Percentiles rank a stretch among this genome's conserved stretches.
phyloP scores from a whole-genome alignment of 1,140 invertebrate genomes.

The Diorhabda carinulata region DNA sequence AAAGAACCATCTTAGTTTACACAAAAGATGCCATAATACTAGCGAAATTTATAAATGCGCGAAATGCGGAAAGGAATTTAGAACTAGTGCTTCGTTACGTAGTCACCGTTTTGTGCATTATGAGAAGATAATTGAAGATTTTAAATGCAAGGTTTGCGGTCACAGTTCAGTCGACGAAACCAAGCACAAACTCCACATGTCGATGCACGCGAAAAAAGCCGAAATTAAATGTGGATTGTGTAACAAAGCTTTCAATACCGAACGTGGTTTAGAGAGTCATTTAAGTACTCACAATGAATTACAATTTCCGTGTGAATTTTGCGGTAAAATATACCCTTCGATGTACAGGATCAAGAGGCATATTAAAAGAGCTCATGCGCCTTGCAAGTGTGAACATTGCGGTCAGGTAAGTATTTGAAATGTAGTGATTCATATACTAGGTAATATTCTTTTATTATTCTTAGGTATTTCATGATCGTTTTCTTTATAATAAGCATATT shows the following conservation, averaged over 20 bases:
- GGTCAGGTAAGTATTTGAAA: slow-evolving; percentile 32
- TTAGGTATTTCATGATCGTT: slow-evolving; percentile 28
- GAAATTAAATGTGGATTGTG: slow-evolving; percentile 34
- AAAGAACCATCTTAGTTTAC: slow-evolving; percentile 52
- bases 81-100: slow-evolving; percentile 30
- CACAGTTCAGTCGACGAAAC: slow-evolving; percentile 24
- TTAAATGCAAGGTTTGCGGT: slow-evolving; percentile 34
- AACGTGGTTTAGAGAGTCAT: slow-evolving; percentile 30
- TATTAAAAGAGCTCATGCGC: slow-evolving; percentile 34
- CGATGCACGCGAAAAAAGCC: slow-evolving; percentile 25
- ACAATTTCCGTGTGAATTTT: slow-evolving; percentile 39
- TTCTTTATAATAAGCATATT: slow-evolving; percentile 27
- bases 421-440: slow-evolving; percentile 20
- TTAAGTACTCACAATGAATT: slow-evolving; percentile 33
- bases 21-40: slow-evolving; percentile 51
- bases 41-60: slow-evolving; percentile 34
- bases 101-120: slow-evolving; percentile 33
- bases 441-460: not conserved
- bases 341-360: slow-evolving; percentile 37
- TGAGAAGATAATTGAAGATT: slow-evolving; percentile 31
- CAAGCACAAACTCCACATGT: slow-evolving; percentile 27
- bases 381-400: slow-evolving; percentile 35
- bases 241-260: slow-evolving; percentile 32
- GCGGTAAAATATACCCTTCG: slow-evolving; percentile 33
- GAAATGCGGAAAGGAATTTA: slow-evolving; percentile 34